A percentile compares a stretch with the other conserved stretches of the same genome.
Conservation (phyloP, 2,113 vertebrate genomes). For the Ictalurus punctatus region DNA sequence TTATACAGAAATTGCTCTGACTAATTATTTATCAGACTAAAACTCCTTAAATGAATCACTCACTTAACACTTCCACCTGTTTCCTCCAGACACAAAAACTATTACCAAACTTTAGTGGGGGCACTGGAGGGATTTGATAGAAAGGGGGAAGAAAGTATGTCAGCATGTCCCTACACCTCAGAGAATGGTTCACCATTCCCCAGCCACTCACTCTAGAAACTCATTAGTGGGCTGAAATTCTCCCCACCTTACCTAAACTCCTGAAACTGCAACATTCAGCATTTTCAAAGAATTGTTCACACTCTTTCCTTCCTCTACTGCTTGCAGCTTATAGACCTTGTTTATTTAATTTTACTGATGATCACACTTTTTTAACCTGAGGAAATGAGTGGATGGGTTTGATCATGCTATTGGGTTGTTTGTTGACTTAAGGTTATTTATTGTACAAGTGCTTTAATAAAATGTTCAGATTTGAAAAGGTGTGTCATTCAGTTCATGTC, state of each 20-base stretch:
- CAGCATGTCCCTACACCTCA: conserved; percentile 66
- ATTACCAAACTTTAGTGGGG: conserved; percentile 21
- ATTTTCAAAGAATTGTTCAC: conserved; percentile 58
- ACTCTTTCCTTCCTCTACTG: conserved; percentile 36
- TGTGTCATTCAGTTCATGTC: background rate
- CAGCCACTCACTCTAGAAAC: conserved; percentile 55
- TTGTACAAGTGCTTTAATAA: background rate
- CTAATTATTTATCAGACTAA: background rate
- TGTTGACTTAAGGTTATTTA: background rate
- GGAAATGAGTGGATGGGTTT: background rate
- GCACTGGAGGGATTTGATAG: background rate
- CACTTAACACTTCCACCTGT: background rate
- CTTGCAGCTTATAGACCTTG: conserved; percentile 19
- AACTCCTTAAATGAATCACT: background rate
- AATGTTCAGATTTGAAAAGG: background rate
- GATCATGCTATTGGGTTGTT: background rate
- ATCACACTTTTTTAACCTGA: conserved; percentile 48
- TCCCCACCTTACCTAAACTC: conserved; percentile 52
- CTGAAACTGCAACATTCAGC: conserved; percentile 64
- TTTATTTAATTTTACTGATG: conserved; percentile 40
- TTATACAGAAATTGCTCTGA: background rate
- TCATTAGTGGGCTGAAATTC: conserved; percentile 68
- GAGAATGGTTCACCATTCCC: conserved; percentile 54
- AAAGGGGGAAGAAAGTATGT: conserved; percentile 59
- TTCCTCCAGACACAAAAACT: conserved; percentile 51